phyloP scores from a whole-genome alignment of 2,888 invertebrate genomes.

The Caenorhabditis sinica region DNA sequence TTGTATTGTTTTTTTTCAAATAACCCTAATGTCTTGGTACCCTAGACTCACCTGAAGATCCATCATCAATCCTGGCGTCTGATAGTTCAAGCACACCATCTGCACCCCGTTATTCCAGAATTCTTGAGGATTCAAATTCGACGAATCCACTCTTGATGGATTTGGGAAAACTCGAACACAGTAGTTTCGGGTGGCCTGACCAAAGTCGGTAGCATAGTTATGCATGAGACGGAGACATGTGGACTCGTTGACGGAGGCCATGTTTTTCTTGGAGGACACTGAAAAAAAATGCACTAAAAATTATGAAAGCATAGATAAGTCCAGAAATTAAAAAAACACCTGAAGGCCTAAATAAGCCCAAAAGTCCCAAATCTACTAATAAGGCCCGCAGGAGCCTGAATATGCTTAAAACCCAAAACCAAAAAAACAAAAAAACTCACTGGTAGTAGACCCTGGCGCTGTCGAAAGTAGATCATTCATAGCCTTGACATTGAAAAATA shows the following conservation, averaged over 20 bases:
- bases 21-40: too few species aligned
- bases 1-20: too few species aligned
- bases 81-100: constrained; percentile 87
- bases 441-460: constrained; percentile 70
- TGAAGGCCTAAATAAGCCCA: too few species aligned
- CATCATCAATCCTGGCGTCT: constrained; percentile 87
- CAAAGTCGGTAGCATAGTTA: constrained; percentile 84
- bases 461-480: constrained; percentile 75
- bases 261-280: constrained; percentile 75
- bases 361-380: too few species aligned
- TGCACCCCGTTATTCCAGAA: constrained; percentile 87
- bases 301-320: too few species aligned
- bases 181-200: constrained; percentile 84
- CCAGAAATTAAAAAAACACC: too few species aligned
- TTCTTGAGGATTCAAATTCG: constrained; percentile 86
- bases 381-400: too few species aligned
- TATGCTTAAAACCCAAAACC: too few species aligned
- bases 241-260: constrained; percentile 78
- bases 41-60: constrained; percentile 85
- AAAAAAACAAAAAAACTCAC: constrained; percentile 46
- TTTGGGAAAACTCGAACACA: constrained; percentile 85
- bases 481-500: constrained; percentile 83
- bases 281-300: too few species aligned
- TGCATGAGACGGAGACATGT: constrained; percentile 84
- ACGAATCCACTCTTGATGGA: constrained; percentile 86